These are phyloP conservation scores for Diorhabda carinulata DNA, from an alignment of 1,140 invertebrate genomes.

Conservation along the genomic window DNA sequence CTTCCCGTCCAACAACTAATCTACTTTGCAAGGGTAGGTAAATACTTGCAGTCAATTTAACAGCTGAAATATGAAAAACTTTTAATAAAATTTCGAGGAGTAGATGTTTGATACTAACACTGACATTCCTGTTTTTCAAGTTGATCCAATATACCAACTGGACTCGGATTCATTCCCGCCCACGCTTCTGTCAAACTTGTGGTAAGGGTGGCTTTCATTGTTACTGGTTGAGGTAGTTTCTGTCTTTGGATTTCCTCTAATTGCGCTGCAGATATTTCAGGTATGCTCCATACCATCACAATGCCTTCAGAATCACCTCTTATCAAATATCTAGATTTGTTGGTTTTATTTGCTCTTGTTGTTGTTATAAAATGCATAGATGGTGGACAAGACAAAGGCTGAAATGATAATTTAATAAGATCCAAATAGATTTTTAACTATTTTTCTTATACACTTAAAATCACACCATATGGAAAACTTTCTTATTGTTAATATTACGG, in stretches of 20 bases:
- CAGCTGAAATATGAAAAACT: slow-evolving; percentile 39
- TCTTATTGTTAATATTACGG: too few species aligned
- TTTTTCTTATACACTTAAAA: too few species aligned
- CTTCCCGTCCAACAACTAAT: slow-evolving; percentile 89
- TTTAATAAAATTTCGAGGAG: neutral
- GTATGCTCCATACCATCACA: slow-evolving; percentile 83
- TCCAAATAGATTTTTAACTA: too few species aligned
- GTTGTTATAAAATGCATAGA: slow-evolving; percentile 75
- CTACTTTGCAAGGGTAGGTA: slow-evolving; percentile 90
- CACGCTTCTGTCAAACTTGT: slow-evolving; percentile 81
- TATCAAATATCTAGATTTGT: slow-evolving; percentile 62
- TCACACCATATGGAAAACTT: too few species aligned
- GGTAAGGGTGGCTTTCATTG: slow-evolving; percentile 66
- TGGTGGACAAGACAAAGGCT: slow-evolving; percentile 86
- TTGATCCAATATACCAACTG: slow-evolving; percentile 88
- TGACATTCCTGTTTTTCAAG: slow-evolving; percentile 56
- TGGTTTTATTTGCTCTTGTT: slow-evolving; percentile 56
- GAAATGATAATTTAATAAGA: slow-evolving; percentile 30
- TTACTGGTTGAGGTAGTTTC: slow-evolving; percentile 43
- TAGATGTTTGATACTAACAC: slow-evolving; percentile 25
- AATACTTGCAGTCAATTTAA: slow-evolving; percentile 86
- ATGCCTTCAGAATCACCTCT: slow-evolving; percentile 88
- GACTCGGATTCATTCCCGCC: slow-evolving; percentile 79
- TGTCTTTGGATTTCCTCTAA: slow-evolving; percentile 58
- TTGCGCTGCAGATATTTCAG: slow-evolving; percentile 70